These are phyloP conservation scores for Kuschelorhynchus macadamiae DNA, from an alignment of 2,888 invertebrate genomes.

Conservation along the genomic window DNA sequence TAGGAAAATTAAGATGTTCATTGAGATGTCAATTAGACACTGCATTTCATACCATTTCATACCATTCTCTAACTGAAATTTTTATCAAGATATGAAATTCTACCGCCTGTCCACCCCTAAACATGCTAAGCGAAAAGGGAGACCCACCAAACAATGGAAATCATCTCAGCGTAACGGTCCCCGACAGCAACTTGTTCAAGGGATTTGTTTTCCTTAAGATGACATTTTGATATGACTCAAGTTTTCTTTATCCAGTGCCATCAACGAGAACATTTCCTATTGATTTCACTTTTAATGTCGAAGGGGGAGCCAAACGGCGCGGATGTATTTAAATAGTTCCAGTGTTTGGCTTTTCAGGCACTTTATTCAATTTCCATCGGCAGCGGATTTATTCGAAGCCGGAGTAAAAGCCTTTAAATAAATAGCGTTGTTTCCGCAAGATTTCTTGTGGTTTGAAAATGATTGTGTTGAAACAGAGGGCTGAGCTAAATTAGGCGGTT, in stretches of 20 bases:
- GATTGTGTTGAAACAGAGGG: conserved; percentile 27
- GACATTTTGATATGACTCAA: conserved; percentile 67
- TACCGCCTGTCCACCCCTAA: conserved; percentile 11
- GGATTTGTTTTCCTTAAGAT: conserved; percentile 67
- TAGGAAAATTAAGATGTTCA: too few relatives aligned
- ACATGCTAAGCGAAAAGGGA: conserved; percentile 24
- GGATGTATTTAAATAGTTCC: conserved; percentile 57
- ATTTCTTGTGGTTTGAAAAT: conserved; percentile 33
- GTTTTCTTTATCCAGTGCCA: conserved; percentile 53
- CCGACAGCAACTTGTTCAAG: conserved; percentile 58
- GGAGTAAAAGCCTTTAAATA: conserved; percentile 30
- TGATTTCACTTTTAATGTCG: conserved; percentile 52
- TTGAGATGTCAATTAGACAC: too few relatives aligned
- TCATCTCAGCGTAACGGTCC: conserved; percentile 38
- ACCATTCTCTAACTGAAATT: too few relatives aligned
- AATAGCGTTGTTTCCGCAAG: conserved; percentile 37
- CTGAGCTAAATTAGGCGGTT: conserved; percentile 4
- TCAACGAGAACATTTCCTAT: conserved; percentile 49
- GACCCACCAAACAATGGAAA: conserved; percentile 34
- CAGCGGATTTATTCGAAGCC: conserved; percentile 32
- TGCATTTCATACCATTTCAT: too few relatives aligned
- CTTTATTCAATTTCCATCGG: conserved; percentile 52
- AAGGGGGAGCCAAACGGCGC: conserved; percentile 52
- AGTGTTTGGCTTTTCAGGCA: conserved; percentile 52
- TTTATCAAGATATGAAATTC: conserved; percentile 10